A percentile compares a stretch with the other conserved stretches of the same genome.
Evolutionary conservation across 2,113 vertebrate species (phyloP).

Genomic region (Miniopterus natalensis): DNA sequence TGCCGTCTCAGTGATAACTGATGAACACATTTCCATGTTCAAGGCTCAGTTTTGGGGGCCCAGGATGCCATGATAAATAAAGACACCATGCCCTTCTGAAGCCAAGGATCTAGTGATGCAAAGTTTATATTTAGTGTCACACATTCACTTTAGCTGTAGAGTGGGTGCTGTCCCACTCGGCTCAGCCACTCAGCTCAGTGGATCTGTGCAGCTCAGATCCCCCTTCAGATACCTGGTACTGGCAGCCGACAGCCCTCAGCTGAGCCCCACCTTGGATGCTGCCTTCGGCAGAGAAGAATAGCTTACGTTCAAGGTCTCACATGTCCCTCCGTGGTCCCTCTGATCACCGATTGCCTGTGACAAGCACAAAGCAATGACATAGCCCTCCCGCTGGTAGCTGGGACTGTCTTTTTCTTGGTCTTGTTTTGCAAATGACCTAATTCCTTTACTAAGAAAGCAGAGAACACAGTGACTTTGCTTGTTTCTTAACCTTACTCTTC

Average conservation of each 20-base stretch:
- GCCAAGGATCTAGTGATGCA: background rate
- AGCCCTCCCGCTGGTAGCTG: background rate
- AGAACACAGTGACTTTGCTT: background rate
- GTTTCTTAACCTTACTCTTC: conserved; percentile 35
- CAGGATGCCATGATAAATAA: background rate
- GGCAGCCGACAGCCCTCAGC: too few species aligned
- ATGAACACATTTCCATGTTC: background rate
- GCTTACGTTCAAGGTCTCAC: background rate
- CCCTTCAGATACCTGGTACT: background rate
- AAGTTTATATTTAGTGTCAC: background rate
- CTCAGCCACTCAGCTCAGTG: background rate
- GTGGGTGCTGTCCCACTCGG: background rate
- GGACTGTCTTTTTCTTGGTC: background rate
- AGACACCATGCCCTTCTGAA: background rate
- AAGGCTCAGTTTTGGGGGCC: background rate
- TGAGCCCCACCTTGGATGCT: background rate
- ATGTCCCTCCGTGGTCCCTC: background rate
- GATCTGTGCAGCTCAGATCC: background rate
- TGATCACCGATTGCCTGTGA: background rate
- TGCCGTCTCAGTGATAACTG: background rate
- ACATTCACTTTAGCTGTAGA: rapidly evolving
- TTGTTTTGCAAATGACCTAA: background rate
- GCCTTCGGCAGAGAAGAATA: background rate
- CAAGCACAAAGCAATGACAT: background rate
- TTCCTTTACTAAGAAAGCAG: background rate